Evolutionary conservation across 2,888 invertebrate species (phyloP).

Genomic region (Taphrorychus bicolor): DNA sequence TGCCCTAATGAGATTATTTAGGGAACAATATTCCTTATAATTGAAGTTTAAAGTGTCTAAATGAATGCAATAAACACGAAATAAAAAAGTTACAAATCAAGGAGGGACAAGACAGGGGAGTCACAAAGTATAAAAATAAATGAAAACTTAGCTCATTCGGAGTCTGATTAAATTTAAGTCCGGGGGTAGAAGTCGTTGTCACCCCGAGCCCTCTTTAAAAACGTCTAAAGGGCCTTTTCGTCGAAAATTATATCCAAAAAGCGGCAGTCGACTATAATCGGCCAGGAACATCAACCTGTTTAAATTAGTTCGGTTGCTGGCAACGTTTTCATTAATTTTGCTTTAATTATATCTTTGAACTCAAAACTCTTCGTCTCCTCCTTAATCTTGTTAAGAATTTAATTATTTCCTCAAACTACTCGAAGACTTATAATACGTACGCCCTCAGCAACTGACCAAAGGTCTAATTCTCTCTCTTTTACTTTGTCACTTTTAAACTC

Average conservation of each 20-base stretch:
- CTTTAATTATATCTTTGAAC: constrained; percentile 34
- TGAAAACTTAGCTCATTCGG: constrained; percentile 55
- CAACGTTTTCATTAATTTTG: constrained; percentile 46
- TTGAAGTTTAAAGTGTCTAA: constrained; percentile 49
- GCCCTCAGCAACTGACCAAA: background rate
- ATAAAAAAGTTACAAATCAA: constrained; percentile 48
- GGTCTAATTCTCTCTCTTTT: constrained; percentile 7
- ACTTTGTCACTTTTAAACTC: constrained; percentile 13
- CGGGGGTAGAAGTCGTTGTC: constrained; percentile 47
- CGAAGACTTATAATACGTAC: background rate
- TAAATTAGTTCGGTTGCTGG: constrained; percentile 46
- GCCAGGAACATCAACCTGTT: constrained; percentile 44
- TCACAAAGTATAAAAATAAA: constrained; percentile 55
- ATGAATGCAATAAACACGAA: constrained; percentile 47
- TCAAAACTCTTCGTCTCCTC: constrained; percentile 16
- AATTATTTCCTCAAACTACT: background rate
- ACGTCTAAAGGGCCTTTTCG: constrained; percentile 48
- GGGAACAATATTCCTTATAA: constrained; percentile 47
- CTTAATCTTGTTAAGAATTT: constrained; percentile 25
- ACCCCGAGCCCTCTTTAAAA: constrained; percentile 48
- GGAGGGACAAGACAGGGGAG: constrained; percentile 49
- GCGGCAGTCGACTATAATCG: constrained; percentile 43
- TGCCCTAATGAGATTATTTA: constrained; percentile 46
- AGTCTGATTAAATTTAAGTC: constrained; percentile 54
- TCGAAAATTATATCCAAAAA: constrained; percentile 48